phyloP scores from a whole-genome alignment of 2,113 vertebrate genomes.

The Chloropsis cyanopogon region DNA sequence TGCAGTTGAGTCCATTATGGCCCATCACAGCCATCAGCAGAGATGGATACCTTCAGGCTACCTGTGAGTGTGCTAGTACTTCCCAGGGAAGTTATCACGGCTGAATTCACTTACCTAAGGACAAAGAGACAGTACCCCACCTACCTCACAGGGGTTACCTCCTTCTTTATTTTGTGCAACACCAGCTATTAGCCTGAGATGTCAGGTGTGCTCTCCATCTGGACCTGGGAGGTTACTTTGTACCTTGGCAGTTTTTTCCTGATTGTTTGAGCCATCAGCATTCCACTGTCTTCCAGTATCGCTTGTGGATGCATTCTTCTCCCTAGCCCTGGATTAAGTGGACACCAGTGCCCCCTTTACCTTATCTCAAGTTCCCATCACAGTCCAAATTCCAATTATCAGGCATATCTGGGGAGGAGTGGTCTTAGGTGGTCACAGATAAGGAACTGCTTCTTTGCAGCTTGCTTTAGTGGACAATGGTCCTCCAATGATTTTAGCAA shows the following conservation, averaged over 20 bases:
- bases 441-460: not conserved
- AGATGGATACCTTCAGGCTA: not conserved
- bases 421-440: fast-evolving
- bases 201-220: not conserved
- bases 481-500: not conserved
- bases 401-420: not conserved
- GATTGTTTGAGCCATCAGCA: no score
- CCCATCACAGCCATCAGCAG: not conserved
- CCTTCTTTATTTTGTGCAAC: not conserved
- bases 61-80: not conserved
- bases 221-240: not conserved
- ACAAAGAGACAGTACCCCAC: not conserved
- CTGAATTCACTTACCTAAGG: not conserved
- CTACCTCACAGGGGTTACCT: no score
- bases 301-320: not conserved
- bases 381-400: not conserved
- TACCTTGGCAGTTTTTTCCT: not conserved
- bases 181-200: not conserved
- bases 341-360: not conserved
- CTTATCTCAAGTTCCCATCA: not conserved
- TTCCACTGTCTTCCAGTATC: not conserved
- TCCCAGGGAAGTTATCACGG: not conserved
- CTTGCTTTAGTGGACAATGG: not conserved
- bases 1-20: not conserved
- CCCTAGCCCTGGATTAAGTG: not conserved